Base-by-base conservation (phyloP, 2,888 invertebrate species). In the Napeogenes sylphis region DNA sequence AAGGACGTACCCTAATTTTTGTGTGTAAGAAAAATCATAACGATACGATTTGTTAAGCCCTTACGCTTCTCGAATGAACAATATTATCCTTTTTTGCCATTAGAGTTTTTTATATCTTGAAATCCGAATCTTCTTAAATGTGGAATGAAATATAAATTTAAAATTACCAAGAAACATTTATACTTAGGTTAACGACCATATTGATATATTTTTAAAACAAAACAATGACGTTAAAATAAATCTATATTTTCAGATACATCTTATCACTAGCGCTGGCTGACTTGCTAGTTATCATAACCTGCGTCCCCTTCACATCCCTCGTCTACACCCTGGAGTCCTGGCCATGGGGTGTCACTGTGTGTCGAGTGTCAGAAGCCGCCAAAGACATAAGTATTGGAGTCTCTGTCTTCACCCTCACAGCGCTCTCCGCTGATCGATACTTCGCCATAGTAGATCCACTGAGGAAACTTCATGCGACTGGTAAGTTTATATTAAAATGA, bases 361-460 rank as follows among this genome's bases (percentile, higher is more conserved):
- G 97, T 81, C 94, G 94, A 61, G 81, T 95, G 33, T 96, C 96
- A 2, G 97, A 98, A 81, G 95, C 95, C 55, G 94, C 95, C 57
- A 97, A 96, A 79, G 97, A 97, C 74, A 92, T 98, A 70, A 97
- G 97, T 60, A 94, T 97, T 62, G 98, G 98, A 0, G 98, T 98
- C 0, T 97, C 97, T 0, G 97, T 98, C 0, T 98, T 98, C 82
- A 98, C 98, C 0, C 87, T 98, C 70, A 97, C 97, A 0, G 97
- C 97, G 0, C 88, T 98, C 2, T 97, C 97, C 30, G 96, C 95
- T 10, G 97, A 98, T 83, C 92, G 98, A 59, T 98, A 96, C 85
- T 96, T 95, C 80, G 98, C 98, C 4, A 97, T 98, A 68, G 97
- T 97, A 4, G 95, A 97, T 80, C 98, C 98, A 0, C 89, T 98